A percentile compares a stretch with the other conserved stretches of the same genome.
Conservation (phyloP, 2,888 invertebrate genomes). For the Conus canariensis region DNA sequence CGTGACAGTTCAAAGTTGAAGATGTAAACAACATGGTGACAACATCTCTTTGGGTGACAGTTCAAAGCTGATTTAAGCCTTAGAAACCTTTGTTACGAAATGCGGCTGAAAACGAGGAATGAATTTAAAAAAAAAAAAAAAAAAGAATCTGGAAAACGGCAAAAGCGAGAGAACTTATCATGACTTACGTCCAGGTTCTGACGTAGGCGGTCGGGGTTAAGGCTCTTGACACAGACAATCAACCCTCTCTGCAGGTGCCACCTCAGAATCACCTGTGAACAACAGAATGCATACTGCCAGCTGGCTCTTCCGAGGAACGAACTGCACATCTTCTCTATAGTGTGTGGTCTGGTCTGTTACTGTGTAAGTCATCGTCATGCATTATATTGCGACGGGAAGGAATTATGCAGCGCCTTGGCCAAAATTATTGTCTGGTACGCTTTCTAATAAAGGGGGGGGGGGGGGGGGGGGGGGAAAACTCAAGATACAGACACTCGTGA, state of each 20-base stretch:
- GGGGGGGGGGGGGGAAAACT: too few species aligned
- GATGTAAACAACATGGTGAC: not conserved
- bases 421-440: too few species aligned
- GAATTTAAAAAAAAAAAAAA: not conserved
- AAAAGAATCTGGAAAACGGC: not conserved
- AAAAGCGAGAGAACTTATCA: not conserved
- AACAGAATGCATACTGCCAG: too few species aligned
- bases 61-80: not conserved
- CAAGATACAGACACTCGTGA: too few species aligned
- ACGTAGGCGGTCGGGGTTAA: constrained; percentile 27
- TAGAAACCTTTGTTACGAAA: not conserved
- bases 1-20: not conserved
- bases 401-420: too few species aligned
- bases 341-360: not conserved
- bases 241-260: constrained; percentile 37
- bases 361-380: too few species aligned
- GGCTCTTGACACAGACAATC: constrained; percentile 39
- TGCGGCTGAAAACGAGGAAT: not conserved
- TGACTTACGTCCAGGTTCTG: constrained; percentile 31
- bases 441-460: too few species aligned
- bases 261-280: constrained; percentile 28
- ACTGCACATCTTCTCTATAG: not conserved
- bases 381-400: too few species aligned
- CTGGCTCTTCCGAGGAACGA: not conserved
- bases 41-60: not conserved